phyloP scores from a whole-genome alignment of 1,140 invertebrate genomes.

The Asbolus verrucosus region DNA sequence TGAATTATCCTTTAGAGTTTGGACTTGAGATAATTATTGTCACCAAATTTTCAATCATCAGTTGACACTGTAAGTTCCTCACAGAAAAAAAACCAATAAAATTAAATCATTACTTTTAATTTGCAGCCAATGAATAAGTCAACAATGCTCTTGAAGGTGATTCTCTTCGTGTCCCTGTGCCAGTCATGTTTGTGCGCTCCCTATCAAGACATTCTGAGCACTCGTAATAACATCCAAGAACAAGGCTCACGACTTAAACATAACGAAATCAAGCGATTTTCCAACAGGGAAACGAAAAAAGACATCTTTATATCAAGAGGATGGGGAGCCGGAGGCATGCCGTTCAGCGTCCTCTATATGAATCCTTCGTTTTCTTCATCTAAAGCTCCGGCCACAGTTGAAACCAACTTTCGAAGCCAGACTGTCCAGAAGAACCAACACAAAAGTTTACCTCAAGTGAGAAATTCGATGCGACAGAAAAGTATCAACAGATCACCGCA shows the following conservation, averaged over 20 bases:
- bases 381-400: conserved; percentile 34
- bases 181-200: conserved; percentile 13
- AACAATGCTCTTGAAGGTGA: not conserved
- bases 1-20: too few species aligned
- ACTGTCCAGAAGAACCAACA: conserved; percentile 17
- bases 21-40: too few species aligned
- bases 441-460: conserved; percentile 28
- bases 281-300: conserved; percentile 29
- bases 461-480: conserved; percentile 17
- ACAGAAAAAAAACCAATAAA: too few species aligned
- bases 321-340: conserved; percentile 67
- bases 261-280: not conserved
- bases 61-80: too few species aligned
- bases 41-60: too few species aligned
- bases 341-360: conserved; percentile 68
- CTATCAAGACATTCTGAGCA: not conserved
- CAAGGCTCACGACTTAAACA: not conserved
- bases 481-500: conserved; percentile 61
- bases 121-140: conserved; percentile 16
- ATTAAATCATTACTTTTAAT: too few species aligned
- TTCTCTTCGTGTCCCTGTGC: conserved; percentile 10
- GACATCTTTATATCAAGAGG: conserved; percentile 49
- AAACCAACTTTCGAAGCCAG: conserved; percentile 13
- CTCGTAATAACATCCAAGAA: conserved; percentile 1
- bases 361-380: conserved; percentile 53